Percentiles rank a stretch among this genome's conserved stretches.
phyloP scores from a whole-genome alignment of 2,797 vertebrate genomes.

The Phalanger gymnotis region DNA sequence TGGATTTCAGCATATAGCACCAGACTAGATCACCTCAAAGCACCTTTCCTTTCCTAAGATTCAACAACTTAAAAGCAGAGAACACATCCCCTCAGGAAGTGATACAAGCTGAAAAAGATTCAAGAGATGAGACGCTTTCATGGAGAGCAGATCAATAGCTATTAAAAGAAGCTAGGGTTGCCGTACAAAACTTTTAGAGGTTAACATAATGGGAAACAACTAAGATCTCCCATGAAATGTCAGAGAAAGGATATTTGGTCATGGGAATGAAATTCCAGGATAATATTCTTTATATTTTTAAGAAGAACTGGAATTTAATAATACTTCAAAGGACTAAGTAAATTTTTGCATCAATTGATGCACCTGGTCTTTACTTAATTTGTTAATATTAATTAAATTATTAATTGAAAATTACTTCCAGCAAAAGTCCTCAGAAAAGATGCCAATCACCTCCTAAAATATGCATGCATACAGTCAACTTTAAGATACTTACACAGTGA shows the following conservation, averaged over 20 bases:
- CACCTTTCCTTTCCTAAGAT: background rate
- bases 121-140: background rate
- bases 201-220: background rate
- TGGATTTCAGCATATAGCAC: background rate
- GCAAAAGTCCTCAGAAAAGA: background rate
- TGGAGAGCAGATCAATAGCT: background rate
- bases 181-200: background rate
- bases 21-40: background rate
- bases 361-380: background rate
- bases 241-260: background rate
- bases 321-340: background rate
- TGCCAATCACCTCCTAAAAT: background rate
- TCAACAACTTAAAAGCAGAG: background rate
- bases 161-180: background rate
- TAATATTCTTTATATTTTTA: background rate
- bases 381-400: background rate
- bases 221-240: background rate
- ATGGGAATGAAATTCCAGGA: background rate
- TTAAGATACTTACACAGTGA: background rate
- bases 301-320: background rate
- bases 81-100: background rate
- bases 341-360: background rate
- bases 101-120: background rate
- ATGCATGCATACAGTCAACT: background rate
- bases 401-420: background rate